phyloP scores from a whole-genome alignment of 2,797 vertebrate genomes.

The Vipera latastei region DNA sequence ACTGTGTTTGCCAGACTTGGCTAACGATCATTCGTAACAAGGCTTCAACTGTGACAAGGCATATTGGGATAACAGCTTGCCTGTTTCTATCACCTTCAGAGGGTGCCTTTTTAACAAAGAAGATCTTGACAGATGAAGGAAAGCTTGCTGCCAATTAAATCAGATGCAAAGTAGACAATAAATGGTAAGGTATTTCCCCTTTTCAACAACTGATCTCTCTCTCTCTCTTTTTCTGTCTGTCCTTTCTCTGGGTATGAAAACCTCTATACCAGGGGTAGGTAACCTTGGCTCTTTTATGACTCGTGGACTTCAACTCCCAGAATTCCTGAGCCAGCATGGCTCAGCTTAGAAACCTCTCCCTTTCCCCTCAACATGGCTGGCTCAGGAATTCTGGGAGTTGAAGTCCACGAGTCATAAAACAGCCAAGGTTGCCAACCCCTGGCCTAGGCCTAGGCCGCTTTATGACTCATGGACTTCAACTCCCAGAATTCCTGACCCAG shows the following conservation, averaged over 20 bases:
- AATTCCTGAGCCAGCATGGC: no score
- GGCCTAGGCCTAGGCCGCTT: no score
- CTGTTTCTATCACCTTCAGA: not conserved
- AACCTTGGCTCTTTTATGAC: no score
- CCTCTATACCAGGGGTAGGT: no score
- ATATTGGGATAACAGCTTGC: not conserved
- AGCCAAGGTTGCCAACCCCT: no score
- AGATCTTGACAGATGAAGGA: not conserved
- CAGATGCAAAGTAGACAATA: slow-evolving; percentile 10
- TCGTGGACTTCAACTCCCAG: no score
- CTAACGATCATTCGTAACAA: not conserved
- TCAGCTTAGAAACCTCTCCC: no score
- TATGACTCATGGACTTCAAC: no score
- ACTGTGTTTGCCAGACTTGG: rapidly evolving
- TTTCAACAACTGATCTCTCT: slow-evolving; percentile 13
- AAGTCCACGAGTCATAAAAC: no score
- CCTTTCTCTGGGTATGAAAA: not conserved
- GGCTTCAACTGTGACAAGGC: rapidly evolving
- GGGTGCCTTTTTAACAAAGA: rapidly evolving
- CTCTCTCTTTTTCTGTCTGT: not conserved
- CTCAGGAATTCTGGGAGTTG: no score
- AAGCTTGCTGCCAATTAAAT: not conserved
- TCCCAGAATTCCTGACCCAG: no score
- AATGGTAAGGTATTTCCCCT: not conserved
- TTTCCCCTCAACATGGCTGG: no score